Evolutionary conservation across 2,888 invertebrate species (phyloP).

Genomic region (Heliconius ismenius): DNA sequence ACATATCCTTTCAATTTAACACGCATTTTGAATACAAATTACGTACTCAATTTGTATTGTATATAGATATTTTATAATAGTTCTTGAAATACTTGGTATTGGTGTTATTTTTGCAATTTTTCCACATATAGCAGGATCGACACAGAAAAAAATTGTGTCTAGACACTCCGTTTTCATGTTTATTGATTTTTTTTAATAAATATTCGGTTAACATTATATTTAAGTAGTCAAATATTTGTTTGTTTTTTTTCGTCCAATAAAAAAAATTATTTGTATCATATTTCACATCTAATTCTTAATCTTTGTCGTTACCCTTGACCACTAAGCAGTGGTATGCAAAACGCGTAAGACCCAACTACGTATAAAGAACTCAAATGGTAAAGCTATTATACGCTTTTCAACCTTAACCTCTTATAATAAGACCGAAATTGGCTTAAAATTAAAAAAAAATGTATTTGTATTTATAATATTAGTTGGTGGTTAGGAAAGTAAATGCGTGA

Average conservation of each 20-base stretch:
- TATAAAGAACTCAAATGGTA: constrained; percentile 18
- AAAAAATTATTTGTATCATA: too few relatives aligned
- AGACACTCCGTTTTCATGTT: neutral
- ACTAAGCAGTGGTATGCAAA: constrained; percentile 32
- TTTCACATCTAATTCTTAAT: constrained; percentile 27
- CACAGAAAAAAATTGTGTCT: neutral
- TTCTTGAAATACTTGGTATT: neutral
- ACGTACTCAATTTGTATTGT: neutral
- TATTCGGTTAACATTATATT: neutral
- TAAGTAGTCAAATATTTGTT: neutral
- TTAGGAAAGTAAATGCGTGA: constrained; percentile 6
- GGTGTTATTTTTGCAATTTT: neutral
- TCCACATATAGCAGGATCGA: neutral
- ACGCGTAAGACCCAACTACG: constrained; percentile 31
- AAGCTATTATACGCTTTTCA: constrained; percentile 8
- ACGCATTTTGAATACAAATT: constrained; percentile 26
- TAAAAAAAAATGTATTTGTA: neutral
- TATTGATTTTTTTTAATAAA: too few relatives aligned
- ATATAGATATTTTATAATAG: neutral
- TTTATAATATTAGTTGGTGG: neutral
- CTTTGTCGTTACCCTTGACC: constrained; percentile 36
- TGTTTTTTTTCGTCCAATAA: neutral
- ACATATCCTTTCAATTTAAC: constrained; percentile 29
- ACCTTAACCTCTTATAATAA: constrained; percentile 28
- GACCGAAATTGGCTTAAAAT: neutral